Conservation (phyloP, 2,888 invertebrate genomes). For the Leucophenga montana region DNA sequence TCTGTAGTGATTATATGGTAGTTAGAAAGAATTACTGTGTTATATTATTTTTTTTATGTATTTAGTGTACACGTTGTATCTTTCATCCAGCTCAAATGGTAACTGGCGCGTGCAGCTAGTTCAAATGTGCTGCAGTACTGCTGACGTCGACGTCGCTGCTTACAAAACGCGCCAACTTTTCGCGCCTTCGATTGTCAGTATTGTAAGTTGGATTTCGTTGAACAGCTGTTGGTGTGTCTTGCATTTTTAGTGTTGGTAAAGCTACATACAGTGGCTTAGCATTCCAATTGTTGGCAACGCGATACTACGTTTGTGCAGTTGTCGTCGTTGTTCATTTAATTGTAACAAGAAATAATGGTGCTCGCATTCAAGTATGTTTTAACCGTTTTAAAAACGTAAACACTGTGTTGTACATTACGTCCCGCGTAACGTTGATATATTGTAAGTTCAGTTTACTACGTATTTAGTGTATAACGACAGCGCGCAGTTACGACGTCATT, state of each 20-base stretch:
- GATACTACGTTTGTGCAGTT: background rate
- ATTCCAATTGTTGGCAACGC: slow-evolving; percentile 1
- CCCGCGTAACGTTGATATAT: background rate
- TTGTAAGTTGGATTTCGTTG: slow-evolving; percentile 16
- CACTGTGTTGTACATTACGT: too few species aligned
- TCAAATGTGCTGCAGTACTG: slow-evolving; percentile 45
- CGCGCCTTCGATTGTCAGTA: slow-evolving; percentile 56
- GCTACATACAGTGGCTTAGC: too few species aligned
- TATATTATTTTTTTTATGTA: slow-evolving; percentile 1
- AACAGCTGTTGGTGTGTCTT: slow-evolving; percentile 38
- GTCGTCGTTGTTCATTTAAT: background rate
- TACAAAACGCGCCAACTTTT: slow-evolving; percentile 61
- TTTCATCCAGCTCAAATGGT: slow-evolving; percentile 63
- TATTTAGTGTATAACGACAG: background rate
- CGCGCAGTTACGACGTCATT: slow-evolving; percentile 4
- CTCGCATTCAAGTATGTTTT: too few species aligned
- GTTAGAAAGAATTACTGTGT: background rate
- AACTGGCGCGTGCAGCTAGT: slow-evolving; percentile 53
- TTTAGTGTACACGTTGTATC: slow-evolving; percentile 56
- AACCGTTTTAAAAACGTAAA: too few species aligned
- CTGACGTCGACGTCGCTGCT: slow-evolving; percentile 15
- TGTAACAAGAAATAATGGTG: too few species aligned
- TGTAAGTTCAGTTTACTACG: slow-evolving; percentile 10
- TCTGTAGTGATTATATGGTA: slow-evolving; percentile 25
- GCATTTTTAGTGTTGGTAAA: too few species aligned